These are phyloP conservation scores for Chinchilla lanigera DNA, from an alignment of 2,113 vertebrate species.

Conservation along the genomic window DNA sequence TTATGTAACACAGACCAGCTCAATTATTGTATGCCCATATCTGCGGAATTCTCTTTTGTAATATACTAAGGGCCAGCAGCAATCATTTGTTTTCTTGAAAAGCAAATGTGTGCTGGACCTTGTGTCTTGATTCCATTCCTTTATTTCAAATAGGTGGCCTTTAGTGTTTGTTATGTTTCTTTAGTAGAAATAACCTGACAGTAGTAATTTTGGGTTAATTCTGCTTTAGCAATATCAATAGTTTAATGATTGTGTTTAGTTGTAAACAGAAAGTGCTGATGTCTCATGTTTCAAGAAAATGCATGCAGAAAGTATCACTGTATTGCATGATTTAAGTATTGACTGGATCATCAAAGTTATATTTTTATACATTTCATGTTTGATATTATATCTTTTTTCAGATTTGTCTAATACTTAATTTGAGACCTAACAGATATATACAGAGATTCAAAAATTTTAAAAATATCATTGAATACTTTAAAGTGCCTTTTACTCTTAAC, in stretches of 20 bases:
- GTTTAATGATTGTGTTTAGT: not conserved
- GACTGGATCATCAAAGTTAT: not conserved
- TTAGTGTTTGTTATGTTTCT: not conserved
- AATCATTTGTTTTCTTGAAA: not conserved
- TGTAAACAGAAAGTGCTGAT: not conserved
- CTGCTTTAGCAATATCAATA: not conserved
- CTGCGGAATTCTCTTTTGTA: constrained; percentile 52
- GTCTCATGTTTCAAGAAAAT: not conserved
- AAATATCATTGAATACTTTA: not conserved
- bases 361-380: not conserved
- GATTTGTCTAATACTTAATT: not conserved
- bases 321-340: not conserved
- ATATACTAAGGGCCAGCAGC: not conserved
- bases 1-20: constrained; percentile 76
- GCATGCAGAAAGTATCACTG: not conserved
- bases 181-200: not conserved
- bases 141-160: not conserved
- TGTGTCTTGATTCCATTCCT: not conserved
- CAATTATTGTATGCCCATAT: constrained; percentile 64
- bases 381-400: not conserved
- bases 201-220: not conserved
- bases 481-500: not conserved
- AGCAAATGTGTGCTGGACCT: not conserved
- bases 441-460: not conserved
- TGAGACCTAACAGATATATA: not conserved